These are phyloP conservation scores for Cyphomyrus discorhynchus DNA, from an alignment of 2,113 vertebrate genomes.

Conservation along the genomic window DNA sequence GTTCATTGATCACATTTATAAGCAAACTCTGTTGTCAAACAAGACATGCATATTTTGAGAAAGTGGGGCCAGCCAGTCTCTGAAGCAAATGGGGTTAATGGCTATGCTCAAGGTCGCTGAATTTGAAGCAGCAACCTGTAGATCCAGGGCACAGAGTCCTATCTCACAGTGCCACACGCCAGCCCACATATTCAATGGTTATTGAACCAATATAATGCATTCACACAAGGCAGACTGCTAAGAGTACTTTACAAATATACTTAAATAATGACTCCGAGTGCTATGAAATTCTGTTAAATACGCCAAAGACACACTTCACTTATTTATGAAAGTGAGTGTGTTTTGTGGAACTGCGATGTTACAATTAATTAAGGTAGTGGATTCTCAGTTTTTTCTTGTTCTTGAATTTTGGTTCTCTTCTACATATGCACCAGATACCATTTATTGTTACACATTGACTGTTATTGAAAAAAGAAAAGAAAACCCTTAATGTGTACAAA, in stretches of 20 bases:
- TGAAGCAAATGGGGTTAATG: background rate
- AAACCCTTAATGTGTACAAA: background rate
- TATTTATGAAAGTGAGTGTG: background rate
- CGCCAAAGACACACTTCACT: background rate
- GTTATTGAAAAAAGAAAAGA: background rate
- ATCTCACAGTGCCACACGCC: background rate
- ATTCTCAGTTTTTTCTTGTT: background rate
- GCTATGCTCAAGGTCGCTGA: background rate
- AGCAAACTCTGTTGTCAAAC: background rate
- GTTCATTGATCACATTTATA: background rate
- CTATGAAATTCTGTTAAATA: background rate
- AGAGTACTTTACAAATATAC: background rate
- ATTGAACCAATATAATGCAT: background rate
- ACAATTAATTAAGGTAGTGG: background rate
- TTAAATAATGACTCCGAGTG: background rate
- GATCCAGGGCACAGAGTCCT: background rate
- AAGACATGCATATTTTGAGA: background rate
- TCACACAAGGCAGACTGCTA: background rate
- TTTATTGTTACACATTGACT: background rate
- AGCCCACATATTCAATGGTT: background rate
- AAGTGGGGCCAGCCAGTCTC: background rate
- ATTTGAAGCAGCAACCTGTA: background rate
- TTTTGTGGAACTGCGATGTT: background rate
- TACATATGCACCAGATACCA: background rate
- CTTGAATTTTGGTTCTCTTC: background rate